phyloP scores from a whole-genome alignment of 2,888 invertebrate genomes.

The Diarsia brunnea region DNA sequence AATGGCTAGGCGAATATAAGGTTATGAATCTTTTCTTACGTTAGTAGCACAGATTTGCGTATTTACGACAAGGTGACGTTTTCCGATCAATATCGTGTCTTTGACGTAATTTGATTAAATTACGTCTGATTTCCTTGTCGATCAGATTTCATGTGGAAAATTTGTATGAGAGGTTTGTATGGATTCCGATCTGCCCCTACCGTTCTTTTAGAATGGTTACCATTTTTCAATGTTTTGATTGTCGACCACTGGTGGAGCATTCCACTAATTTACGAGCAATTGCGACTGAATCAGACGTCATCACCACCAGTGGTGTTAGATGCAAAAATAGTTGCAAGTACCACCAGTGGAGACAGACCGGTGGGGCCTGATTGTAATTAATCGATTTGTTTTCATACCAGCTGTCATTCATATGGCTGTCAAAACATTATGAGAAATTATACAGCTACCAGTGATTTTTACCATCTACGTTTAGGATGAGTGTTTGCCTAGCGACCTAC shows the following conservation, averaged over 20 bases:
- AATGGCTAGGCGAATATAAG: neutral
- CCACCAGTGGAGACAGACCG: too few species aligned
- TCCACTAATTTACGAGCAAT: too few species aligned
- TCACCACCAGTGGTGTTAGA: too few species aligned
- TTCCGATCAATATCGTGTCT: neutral
- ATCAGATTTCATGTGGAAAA: neutral
- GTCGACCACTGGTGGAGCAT: too few species aligned
- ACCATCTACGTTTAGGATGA: neutral
- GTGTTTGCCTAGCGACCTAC: neutral
- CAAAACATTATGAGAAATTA: neutral
- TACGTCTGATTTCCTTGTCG: neutral
- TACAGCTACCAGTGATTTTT: neutral
- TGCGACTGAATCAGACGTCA: too few species aligned
- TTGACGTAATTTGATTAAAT: neutral
- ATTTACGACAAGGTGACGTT: neutral
- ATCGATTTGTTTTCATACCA: neutral
- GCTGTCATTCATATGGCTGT: neutral
- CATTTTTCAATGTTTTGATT: too few species aligned
- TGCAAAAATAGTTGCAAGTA: too few species aligned
- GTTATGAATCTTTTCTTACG: neutral
- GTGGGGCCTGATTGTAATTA: too few species aligned
- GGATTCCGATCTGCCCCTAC: too few species aligned
- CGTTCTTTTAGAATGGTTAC: too few species aligned
- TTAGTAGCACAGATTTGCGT: neutral
- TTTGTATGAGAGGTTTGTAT: neutral